Conservation (phyloP, 2,888 invertebrate species). For the Julus scandinavius region DNA sequence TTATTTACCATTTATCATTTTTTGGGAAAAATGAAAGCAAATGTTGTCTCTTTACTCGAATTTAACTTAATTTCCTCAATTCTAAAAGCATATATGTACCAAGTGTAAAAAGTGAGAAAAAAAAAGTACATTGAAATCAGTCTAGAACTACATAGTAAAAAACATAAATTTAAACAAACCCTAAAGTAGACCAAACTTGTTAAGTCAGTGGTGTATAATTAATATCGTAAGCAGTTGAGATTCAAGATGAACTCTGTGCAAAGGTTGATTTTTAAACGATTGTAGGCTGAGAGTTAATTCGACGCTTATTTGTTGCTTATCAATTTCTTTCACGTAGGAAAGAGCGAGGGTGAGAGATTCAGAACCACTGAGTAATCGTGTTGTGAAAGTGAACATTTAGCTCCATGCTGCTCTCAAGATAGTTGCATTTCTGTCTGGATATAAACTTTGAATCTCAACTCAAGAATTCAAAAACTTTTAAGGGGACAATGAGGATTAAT, state of each 20-base stretch:
- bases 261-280: background rate
- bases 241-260: background rate
- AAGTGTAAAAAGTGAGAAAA: too few relatives aligned
- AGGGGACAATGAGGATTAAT: background rate
- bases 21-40: too few relatives aligned
- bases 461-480: background rate
- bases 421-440: background rate
- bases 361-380: background rate
- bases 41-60: too few relatives aligned
- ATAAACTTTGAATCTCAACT: background rate
- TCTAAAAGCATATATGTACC: too few relatives aligned
- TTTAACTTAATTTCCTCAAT: too few relatives aligned
- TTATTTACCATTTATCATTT: too few relatives aligned
- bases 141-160: too few relatives aligned
- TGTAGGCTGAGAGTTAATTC: background rate
- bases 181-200: background rate
- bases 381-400: background rate
- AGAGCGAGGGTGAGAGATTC: background rate
- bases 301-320: background rate
- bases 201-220: constrained; percentile 9
- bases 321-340: constrained; percentile 14
- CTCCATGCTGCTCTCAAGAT: background rate
- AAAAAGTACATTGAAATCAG: too few relatives aligned
- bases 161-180: background rate
- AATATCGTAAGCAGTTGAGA: background rate